phyloP scores from a whole-genome alignment of 1,140 invertebrate genomes.

The Conopomorpha cramerella region DNA sequence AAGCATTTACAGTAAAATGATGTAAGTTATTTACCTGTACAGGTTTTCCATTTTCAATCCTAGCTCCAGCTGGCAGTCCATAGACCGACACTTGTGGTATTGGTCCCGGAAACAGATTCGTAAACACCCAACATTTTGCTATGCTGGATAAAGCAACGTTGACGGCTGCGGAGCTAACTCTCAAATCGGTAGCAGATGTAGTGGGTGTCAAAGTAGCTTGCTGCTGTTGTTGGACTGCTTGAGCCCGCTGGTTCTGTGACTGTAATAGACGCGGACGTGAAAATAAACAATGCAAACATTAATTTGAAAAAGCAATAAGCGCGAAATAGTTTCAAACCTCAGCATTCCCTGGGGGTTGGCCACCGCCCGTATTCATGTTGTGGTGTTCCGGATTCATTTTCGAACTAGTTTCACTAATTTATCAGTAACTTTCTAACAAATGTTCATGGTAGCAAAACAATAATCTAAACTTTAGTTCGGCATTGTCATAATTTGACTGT shows the following conservation, averaged over 20 bases:
- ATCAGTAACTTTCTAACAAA: conserved; percentile 20
- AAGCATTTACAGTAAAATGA: too few relatives aligned
- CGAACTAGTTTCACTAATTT: conserved; percentile 18
- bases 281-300: conserved; percentile 9
- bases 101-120: conserved; percentile 66
- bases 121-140: conserved; percentile 70
- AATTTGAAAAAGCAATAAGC: conserved; percentile 19
- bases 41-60: conserved; percentile 64
- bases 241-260: conserved; percentile 35
- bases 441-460: conserved; percentile 49
- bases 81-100: conserved; percentile 68
- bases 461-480: conserved; percentile 52
- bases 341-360: conserved; percentile 53
- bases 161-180: conserved; percentile 64
- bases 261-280: conserved; percentile 10
- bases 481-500: conserved; percentile 64
- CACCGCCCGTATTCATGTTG: conserved; percentile 57
- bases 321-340: conserved; percentile 50
- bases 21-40: too few relatives aligned
- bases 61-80: conserved; percentile 55
- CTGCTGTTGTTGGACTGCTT: conserved; percentile 25
- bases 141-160: conserved; percentile 67
- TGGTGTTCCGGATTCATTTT: conserved; percentile 63
- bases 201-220: conserved; percentile 41
- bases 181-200: conserved; percentile 61